These are phyloP conservation scores for Leptocoma aspasia DNA, from an alignment of 2,113 vertebrate species.

Conservation along the genomic window DNA sequence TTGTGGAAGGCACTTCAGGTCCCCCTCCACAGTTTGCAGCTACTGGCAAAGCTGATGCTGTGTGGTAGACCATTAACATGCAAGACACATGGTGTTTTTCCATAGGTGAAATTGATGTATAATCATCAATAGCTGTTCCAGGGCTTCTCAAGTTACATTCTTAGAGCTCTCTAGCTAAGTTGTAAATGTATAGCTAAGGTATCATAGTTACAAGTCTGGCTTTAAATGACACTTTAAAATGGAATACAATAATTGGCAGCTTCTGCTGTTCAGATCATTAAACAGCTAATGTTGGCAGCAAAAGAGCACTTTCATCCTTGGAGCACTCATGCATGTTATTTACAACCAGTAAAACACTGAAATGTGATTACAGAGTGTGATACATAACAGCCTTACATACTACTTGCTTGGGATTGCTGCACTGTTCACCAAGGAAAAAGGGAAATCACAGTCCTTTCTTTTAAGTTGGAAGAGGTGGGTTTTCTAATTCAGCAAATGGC, in stretches of 20 bases:
- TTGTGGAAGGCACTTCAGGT: background rate
- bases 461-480: background rate
- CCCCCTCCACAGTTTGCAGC: background rate
- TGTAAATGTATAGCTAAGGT: slow-evolving; percentile 5
- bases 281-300: slow-evolving; percentile 53
- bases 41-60: background rate
- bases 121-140: background rate
- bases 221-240: slow-evolving; percentile 53
- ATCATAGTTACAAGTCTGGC: slow-evolving; percentile 29
- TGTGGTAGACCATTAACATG: background rate
- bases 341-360: slow-evolving; percentile 34
- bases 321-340: slow-evolving; percentile 25
- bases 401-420: slow-evolving; percentile 36
- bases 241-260: slow-evolving; percentile 44
- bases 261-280: slow-evolving; percentile 62
- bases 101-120: background rate
- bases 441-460: background rate
- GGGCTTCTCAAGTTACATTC: background rate
- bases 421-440: background rate
- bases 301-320: slow-evolving; percentile 50
- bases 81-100: background rate
- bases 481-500: background rate
- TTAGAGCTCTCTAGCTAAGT: background rate
- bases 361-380: background rate
- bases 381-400: slow-evolving; percentile 1